Base-by-base conservation (phyloP, 2,888 invertebrate genomes). In the Platycnemis pennipes region DNA sequence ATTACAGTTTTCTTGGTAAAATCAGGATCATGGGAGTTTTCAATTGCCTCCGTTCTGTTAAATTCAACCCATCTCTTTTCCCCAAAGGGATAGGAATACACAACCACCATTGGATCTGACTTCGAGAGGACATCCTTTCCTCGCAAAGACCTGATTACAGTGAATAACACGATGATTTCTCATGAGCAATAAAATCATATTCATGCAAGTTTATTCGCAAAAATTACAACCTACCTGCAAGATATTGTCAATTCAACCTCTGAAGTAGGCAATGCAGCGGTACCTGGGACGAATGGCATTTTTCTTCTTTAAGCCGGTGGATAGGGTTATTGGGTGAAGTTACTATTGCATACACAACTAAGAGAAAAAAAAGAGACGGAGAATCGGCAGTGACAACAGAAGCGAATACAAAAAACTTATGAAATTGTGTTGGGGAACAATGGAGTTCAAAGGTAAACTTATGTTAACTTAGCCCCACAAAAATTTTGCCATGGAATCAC, bases 61-160 rank as follows among this genome's bases (percentile, higher is more conserved):
- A 96, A 95, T 95, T 97, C 96, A 11, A 96, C 95, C 96, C 96
- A 96, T 94, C 96, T 63, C 56, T 95, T 96, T 86, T 96, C 95
- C 19, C 96, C 96, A 94, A 96, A 96, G 85, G 96, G 96, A 94
- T 96, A 96, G 94, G 96, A 95, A 95, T 96, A 96, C 4, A 96
- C 95, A 2, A 96, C 96, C 96, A 97, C 97, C 96, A 97, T 96
- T 4, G 97, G 97, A 95, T 97, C 97, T 26, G 97, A 97, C 95
- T 97, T 97, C 0, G 97, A 97, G 87, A 97, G 95, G 4, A 97
- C 95, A 96, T 97, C 97, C 95, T 96, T 96, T 94, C 97, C 96
- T 86, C 95, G 95, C n/a, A 97, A 95, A 94, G 96, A 96, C 94
- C 97, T 97, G 95, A 5, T 95, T 95, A 45, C 56, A 86, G 11